phyloP scores from a whole-genome alignment of 2,113 vertebrate species.

The Melierax canorus region DNA sequence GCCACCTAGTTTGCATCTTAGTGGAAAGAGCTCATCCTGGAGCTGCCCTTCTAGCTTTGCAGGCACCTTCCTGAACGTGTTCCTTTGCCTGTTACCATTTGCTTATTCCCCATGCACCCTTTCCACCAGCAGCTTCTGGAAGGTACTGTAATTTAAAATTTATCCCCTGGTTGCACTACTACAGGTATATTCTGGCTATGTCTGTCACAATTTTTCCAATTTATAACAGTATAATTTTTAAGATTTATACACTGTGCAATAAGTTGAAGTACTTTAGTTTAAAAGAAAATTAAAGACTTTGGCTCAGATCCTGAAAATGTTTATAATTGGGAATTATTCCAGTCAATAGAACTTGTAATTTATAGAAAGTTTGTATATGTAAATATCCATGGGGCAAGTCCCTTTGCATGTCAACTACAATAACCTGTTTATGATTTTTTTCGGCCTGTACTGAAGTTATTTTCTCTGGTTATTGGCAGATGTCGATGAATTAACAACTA shows the following conservation, averaged over 20 bases:
- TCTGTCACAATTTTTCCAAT: background rate
- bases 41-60: background rate
- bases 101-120: background rate
- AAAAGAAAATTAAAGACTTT: background rate
- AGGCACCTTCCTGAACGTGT: background rate
- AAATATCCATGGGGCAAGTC: background rate
- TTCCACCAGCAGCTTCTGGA: background rate
- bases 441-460: background rate
- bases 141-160: background rate
- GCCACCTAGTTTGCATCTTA: background rate
- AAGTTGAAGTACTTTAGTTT: background rate
- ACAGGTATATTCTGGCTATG: background rate
- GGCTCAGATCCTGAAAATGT: background rate
- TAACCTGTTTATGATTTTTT: background rate
- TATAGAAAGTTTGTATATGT: background rate
- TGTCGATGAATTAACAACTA: conserved; percentile 76
- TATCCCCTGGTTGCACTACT: background rate
- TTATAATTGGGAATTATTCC: background rate
- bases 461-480: conserved; percentile 72
- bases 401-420: background rate
- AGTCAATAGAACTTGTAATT: background rate
- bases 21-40: background rate
- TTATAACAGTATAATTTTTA: background rate
- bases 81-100: background rate
- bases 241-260: background rate